Base-by-base conservation (phyloP, 2,888 invertebrate species). In the Brenthis hecate region DNA sequence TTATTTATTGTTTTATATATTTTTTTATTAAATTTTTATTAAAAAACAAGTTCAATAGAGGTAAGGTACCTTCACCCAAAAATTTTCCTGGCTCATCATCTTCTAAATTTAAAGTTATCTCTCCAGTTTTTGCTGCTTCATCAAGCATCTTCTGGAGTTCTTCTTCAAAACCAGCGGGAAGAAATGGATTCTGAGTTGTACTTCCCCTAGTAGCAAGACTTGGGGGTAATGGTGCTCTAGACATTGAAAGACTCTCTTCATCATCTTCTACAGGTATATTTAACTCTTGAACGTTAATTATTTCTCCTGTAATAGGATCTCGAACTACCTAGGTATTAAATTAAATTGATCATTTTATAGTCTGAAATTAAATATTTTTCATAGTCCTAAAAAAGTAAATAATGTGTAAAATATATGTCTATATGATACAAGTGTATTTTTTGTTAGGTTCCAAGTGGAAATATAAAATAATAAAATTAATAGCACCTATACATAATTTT, bases 131-230 rank as follows among this genome's bases (percentile, higher is more conserved):
- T 2, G 88, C 74, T 3, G 85, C 83, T 57, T 85, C 82, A 61
- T 88, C 82, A 16, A 92, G 81, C 70, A 94, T 86, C 74, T 92
- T 91, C 19, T 89, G 87, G 0, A 92, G 75, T 67, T 94, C 93
- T 60, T 94, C 91, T 72, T 95, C 94, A 83, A 97, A 96, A 2
- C 97, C 96, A 58, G 97, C 98, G 0, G 98, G 98, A 94, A 97
- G 95, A 84, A 98, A 98, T 0, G 97, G 98, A 81, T 95, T 96
- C 83, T 97, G 97, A 70, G 95, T 95, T 0, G 95, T 94, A 64
- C 95, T 96, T 16, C 98, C 98, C 77, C 95, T 93, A 0, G 96
- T 94, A 60, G 95, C 94, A 79, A 96, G 94, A 55, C 93, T 92
- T 3, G 96, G 94, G 11, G 96, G 94, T 54, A 96, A 94, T 0